Base-by-base conservation (phyloP, 2,797 vertebrate species). In the Benthosema pterotum region DNA sequence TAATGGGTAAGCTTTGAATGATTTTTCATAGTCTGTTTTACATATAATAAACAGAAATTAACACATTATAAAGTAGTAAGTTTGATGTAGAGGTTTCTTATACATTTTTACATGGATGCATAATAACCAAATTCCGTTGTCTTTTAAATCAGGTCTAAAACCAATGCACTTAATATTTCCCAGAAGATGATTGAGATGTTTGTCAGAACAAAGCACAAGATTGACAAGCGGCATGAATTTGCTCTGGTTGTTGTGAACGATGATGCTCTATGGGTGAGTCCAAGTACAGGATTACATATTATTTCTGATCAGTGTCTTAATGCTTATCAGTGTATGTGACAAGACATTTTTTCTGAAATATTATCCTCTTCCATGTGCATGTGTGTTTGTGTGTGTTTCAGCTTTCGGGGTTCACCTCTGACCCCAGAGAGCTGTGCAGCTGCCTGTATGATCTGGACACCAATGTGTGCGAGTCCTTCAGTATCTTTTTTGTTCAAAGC, bases 151-250 rank as follows among this genome's bases (percentile, higher is more conserved):
- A 98, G 96, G 60, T 94, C 96, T 32, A 97, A 96, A 89, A 96
- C 94, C 2, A 99, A 98, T 0, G 96, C 96, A 0, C 83, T 98
- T 47, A 98, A 98, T 54, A 93, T 96, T 60, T 98, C 95, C 45
- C 97, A 99, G 93, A 99, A 99, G 89, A 99, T 99, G 97, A 97
- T 99, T 0, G 96, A 99, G 88, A 99, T 99, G 96, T 99, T 99
- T 19, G 96, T 99, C 63, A 91, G 97, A 79, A 99, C 97, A 0
- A 99, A 99, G 73, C 96, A 99, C 89, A 97, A 96, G 85, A 97
- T 98, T 3, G 96, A 97, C 89, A 98, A 97, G 82, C 89, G 95
- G 19, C 96, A 99, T 0, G 97, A 99, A 79, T 99, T 99, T 17
- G 96, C 97, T 0, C 87, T 99, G 81, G 94, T 99, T 12, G 96